Percentiles rank a stretch among this genome's conserved stretches.
Conservation (phyloP, 2,888 invertebrate genomes). For the Ormyrus rosae region DNA sequence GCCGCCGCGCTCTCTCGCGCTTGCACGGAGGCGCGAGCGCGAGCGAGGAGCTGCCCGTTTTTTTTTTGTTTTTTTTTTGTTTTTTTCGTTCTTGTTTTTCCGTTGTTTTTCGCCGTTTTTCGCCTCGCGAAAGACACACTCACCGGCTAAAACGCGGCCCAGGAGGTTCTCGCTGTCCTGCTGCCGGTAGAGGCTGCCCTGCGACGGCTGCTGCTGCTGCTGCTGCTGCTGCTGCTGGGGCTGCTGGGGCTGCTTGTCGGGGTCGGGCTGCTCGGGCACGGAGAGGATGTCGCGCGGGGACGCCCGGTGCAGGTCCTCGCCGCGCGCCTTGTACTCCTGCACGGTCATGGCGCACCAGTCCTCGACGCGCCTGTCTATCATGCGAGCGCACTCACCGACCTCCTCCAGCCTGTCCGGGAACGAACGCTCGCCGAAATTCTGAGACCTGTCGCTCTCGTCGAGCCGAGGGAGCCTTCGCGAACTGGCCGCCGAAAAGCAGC, state of each 20-base stretch:
- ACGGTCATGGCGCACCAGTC: constrained; percentile 76
- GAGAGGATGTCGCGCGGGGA: constrained; percentile 68
- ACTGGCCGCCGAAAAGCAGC: too few species aligned
- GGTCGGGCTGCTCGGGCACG: constrained; percentile 59
- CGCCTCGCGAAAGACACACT: constrained; percentile 58
- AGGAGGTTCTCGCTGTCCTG: constrained; percentile 78
- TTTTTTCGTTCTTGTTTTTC: too few species aligned
- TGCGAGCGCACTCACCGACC: constrained; percentile 1
- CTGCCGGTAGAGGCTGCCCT: constrained; percentile 27
- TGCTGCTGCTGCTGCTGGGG: constrained; percentile 41
- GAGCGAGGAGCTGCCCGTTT: too few species aligned
- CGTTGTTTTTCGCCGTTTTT: too few species aligned
- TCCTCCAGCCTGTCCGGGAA: too few species aligned
- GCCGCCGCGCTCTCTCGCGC: constrained; percentile 42
- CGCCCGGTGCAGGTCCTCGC: constrained; percentile 66
- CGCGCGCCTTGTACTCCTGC: constrained; percentile 78
- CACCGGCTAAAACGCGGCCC: constrained; percentile 80
- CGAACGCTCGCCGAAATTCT: too few species aligned
- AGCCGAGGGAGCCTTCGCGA: too few species aligned
- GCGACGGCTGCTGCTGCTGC: constrained; percentile 30
- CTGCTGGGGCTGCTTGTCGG: constrained; percentile 58
- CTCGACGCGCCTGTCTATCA: constrained; percentile 48
- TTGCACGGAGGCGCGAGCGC: constrained; percentile 5
- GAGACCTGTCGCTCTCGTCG: too few species aligned
- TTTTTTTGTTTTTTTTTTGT: too few species aligned